Base-by-base conservation (phyloP, 1,140 invertebrate genomes). In the Phenacoccus solenopsis region DNA sequence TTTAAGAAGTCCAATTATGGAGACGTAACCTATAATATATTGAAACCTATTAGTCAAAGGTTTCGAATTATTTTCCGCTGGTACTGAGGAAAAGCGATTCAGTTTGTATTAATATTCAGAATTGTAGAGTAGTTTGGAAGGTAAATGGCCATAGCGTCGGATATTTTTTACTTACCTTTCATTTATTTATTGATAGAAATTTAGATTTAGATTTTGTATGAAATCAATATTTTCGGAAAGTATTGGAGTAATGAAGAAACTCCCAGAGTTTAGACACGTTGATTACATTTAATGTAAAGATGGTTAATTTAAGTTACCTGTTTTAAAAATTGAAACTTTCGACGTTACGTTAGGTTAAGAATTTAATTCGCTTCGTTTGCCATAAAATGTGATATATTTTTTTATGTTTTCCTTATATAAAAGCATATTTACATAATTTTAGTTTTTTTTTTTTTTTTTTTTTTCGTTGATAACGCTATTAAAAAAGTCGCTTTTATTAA, bases 331-430 rank as follows among this genome's bases (percentile, higher is more conserved):
- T 16, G 22, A 10, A 64, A 64, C 59, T 64, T 64, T 64, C 59
- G 13, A 10, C 25, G 21, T 27, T 24, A 49, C 3, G 16, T 49
- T 49, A n/a, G 38, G 20, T 49, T 49, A 49, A 49, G 16, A 2
- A 16, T 49, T 24, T 38, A 9, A 38, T 9, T 64, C 59, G 59
- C 59, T 64, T 64, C 25, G 21, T 64, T 64, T 64, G 59, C 59
- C 59, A 64, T 64, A 64, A 64, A 64, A 64, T 64, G 59, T 64
- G 59, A 64, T 64, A 64, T 64, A 24, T 64, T 64, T 49, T 49
- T 49, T 16, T 9, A 16, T 5, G 16, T 49, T 49, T 49, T 49
- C 38, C 16, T 49, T 49, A 49, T 9, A 16, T 9, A 9, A 49
- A 49, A 49, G 20, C 12, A 32, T 7, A 59, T 5, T 10, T 10